A percentile compares a stretch with the other conserved stretches of the same genome.
Evolutionary conservation across 2,888 invertebrate genomes (phyloP).

Genomic region (Hermodice carunculata): DNA sequence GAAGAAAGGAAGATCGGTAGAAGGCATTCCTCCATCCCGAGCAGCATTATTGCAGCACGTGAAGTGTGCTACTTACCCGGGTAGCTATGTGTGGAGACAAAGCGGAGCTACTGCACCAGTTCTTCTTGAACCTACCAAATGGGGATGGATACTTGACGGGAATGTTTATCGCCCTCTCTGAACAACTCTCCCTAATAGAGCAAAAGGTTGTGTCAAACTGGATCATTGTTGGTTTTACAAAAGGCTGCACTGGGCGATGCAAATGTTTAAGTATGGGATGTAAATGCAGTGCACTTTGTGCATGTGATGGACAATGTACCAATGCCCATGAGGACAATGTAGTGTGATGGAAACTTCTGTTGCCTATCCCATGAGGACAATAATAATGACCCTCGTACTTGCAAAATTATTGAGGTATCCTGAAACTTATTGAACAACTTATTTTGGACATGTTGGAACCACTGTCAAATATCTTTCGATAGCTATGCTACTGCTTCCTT

Average conservation of each 20-base stretch:
- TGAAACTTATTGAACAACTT: no score
- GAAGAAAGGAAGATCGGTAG: neutral
- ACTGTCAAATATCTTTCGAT: no score
- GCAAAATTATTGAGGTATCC: no score
- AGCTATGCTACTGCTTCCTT: no score
- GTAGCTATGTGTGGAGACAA: neutral
- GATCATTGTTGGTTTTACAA: neutral
- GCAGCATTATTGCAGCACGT: neutral
- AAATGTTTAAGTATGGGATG: neutral
- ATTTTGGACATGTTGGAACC: no score
- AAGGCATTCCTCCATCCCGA: neutral
- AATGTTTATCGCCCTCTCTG: neutral
- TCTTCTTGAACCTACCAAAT: neutral
- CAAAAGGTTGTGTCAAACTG: neutral
- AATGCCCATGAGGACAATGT: no score
- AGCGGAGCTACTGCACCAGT: neutral
- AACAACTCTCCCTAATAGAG: neutral
- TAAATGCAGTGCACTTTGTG: neutral
- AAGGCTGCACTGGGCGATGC: neutral
- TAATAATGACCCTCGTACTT: no score
- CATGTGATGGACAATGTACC: neutral
- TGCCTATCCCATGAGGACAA: no score
- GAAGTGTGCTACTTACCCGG: neutral
- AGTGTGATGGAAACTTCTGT: no score
- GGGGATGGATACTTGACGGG: neutral